Conservation (phyloP, 2,113 vertebrate species). For the Tympanuchus pallidicinctus region DNA sequence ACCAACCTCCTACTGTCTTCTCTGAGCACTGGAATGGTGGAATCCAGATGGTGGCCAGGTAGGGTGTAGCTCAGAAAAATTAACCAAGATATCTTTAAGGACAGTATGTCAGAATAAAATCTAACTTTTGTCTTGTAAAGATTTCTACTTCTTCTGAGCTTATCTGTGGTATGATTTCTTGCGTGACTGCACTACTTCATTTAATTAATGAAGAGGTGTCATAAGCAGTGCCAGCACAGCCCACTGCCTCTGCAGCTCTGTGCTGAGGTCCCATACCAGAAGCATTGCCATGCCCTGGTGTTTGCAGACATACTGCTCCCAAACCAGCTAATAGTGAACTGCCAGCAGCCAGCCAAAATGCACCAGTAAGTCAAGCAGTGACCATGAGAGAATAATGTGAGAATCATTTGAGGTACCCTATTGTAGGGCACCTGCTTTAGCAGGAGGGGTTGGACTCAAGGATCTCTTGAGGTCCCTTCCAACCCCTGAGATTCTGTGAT, state of each 20-base stretch:
- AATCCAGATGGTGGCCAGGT: background rate
- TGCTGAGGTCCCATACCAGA: rapidly evolving
- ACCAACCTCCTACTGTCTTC: rapidly evolving
- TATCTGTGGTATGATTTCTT: background rate
- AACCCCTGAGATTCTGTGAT: no score
- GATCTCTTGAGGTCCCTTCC: no score
- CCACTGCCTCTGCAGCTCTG: background rate
- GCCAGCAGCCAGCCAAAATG: background rate
- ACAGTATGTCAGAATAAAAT: background rate
- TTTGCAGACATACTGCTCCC: rapidly evolving
- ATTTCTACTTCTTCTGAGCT: background rate
- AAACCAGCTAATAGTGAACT: background rate
- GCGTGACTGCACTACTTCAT: background rate
- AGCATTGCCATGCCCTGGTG: no score
- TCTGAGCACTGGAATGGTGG: background rate
- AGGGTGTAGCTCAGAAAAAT: background rate
- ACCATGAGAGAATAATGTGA: rapidly evolving
- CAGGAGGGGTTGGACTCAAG: no score
- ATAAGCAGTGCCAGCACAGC: background rate
- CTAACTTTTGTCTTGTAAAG: background rate
- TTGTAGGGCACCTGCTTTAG: no score
- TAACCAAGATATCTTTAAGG: background rate
- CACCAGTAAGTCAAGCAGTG: rapidly evolving
- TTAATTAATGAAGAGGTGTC: background rate
- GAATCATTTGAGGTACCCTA: no score